A percentile compares a stretch with the other conserved stretches of the same genome.
Evolutionary conservation across 2,888 invertebrate genomes (phyloP).

Genomic region (Salticus scenicus): DNA sequence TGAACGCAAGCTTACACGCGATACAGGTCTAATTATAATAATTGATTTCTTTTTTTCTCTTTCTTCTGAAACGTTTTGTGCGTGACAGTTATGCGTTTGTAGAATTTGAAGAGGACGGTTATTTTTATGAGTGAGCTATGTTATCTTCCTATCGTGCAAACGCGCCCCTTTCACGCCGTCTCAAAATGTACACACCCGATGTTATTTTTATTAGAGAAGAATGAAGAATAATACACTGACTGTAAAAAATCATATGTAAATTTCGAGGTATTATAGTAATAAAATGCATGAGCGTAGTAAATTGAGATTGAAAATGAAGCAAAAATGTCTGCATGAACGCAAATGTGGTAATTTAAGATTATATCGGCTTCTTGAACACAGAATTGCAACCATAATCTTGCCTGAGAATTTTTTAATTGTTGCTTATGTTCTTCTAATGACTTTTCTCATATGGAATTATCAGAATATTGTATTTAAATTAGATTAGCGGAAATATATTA

Average conservation of each 20-base stretch:
- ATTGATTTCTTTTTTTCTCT: slow-evolving; percentile 40
- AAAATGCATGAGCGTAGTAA: too few species aligned
- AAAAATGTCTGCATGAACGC: too few species aligned
- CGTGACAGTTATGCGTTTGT: slow-evolving; percentile 45
- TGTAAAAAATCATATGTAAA: not conserved
- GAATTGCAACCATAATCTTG: too few species aligned
- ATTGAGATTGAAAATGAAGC: too few species aligned
- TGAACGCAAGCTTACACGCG: slow-evolving; percentile 32
- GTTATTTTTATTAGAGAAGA: not conserved
- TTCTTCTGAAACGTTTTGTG: slow-evolving; percentile 19
- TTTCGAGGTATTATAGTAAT: too few species aligned
- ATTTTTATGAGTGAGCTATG: slow-evolving; percentile 51
- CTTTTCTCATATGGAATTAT: too few species aligned
- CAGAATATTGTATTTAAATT: too few species aligned
- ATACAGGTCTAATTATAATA: slow-evolving; percentile 58
- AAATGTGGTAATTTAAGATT: too few species aligned
- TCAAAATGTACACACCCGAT: not conserved
- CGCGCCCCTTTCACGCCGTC: not conserved
- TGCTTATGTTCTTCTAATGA: too few species aligned
- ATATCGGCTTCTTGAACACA: too few species aligned
- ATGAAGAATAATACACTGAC: not conserved
- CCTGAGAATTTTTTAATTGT: too few species aligned
- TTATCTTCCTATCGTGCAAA: slow-evolving; percentile 19
- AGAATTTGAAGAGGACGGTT: slow-evolving; percentile 43
- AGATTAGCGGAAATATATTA: too few species aligned